These are phyloP conservation scores for Heliornis fulica DNA, from an alignment of 2,113 vertebrate species.

Conservation along the genomic window DNA sequence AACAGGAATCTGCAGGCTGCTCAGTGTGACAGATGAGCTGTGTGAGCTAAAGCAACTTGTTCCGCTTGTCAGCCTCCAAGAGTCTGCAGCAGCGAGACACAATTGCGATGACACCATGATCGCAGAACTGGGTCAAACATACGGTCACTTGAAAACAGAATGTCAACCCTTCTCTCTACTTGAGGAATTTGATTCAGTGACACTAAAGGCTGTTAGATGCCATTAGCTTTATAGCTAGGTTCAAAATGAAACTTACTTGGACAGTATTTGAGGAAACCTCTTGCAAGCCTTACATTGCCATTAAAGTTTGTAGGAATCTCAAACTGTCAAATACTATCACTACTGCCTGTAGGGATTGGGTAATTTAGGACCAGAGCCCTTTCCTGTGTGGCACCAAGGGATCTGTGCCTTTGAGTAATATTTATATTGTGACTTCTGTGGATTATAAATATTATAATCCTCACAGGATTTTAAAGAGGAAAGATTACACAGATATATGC, in stretches of 20 bases:
- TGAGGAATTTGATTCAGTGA: constrained; percentile 64
- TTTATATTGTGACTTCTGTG: not conserved
- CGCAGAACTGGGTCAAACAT: constrained; percentile 70
- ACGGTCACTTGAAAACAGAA: constrained; percentile 69
- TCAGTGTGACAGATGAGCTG: constrained; percentile 73
- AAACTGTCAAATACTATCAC: not conserved
- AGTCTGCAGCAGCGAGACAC: constrained; percentile 57
- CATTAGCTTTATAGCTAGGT: constrained; percentile 48
- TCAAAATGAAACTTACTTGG: constrained; percentile 19
- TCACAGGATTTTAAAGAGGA: not conserved
- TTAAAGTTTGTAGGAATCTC: not conserved
- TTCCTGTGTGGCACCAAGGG: not conserved
- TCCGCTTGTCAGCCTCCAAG: constrained; percentile 73
- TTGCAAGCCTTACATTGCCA: not conserved
- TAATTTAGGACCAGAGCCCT: not conserved
- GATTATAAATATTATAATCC: not conserved
- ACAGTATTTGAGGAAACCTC: not conserved
- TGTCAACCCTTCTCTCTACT: constrained; percentile 58
- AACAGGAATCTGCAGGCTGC: constrained; percentile 69
- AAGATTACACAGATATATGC: not conserved
- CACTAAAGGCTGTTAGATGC: constrained; percentile 53
- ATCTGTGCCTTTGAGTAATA: not conserved
- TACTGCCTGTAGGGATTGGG: not conserved
- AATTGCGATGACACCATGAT: constrained; percentile 63
- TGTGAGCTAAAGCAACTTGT: constrained; percentile 66